A percentile compares a stretch with the other conserved stretches of the same genome.
These are phyloP conservation scores for Umimayanthus chanpuru DNA, from an alignment of 92 coral and sea anemone genomes.

Conservation along the genomic window DNA sequence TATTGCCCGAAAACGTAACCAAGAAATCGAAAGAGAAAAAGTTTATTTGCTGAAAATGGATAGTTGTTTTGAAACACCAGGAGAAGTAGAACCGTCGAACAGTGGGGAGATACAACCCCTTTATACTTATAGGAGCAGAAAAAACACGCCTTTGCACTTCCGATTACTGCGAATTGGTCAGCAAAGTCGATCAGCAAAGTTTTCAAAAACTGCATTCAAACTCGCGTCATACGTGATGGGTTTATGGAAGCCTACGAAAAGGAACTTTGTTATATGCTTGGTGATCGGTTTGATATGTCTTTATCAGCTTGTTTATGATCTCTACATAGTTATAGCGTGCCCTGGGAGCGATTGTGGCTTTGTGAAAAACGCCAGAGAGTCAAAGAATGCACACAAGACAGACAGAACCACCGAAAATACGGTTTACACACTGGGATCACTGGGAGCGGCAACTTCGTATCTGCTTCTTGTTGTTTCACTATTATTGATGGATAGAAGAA, in stretches of 20 bases:
- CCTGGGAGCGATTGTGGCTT: slow-evolving; percentile 68
- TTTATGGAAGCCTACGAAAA: slow-evolving; percentile 60
- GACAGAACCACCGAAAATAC: slow-evolving; percentile 61
- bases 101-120: neutral
- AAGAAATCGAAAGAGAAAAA: neutral
- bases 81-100: neutral
- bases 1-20: neutral
- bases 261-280: slow-evolving; percentile 50
- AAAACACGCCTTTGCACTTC: neutral
- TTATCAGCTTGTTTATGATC: slow-evolving; percentile 66
- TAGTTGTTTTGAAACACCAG: neutral
- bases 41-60: neutral
- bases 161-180: neutral
- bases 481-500: slow-evolving; percentile 35
- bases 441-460: slow-evolving; percentile 67
- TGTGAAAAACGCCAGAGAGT: slow-evolving; percentile 53
- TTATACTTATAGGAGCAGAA: neutral
- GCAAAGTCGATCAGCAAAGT: neutral
- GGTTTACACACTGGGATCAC: slow-evolving; percentile 57
- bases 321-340: slow-evolving; percentile 65
- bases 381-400: slow-evolving; percentile 33
- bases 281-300: slow-evolving; percentile 42
- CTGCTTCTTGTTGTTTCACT: slow-evolving; percentile 53
- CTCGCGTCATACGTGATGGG: slow-evolving; percentile 52
- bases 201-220: slow-evolving; percentile 37